Conservation (phyloP, 2,113 vertebrate genomes). For the Microtus pennsylvanicus region DNA sequence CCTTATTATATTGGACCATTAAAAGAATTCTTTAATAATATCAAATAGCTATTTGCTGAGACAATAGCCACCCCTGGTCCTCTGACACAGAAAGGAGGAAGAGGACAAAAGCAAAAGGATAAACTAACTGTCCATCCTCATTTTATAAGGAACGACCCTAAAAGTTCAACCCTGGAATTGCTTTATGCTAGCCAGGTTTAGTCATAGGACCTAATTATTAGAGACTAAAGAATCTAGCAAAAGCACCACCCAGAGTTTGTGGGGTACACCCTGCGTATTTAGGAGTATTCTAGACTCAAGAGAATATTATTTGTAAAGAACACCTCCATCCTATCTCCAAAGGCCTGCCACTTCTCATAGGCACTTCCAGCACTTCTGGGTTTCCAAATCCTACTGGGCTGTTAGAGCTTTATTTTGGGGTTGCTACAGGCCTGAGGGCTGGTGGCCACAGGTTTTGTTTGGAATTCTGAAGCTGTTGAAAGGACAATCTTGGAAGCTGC, state of each 20-base stretch:
- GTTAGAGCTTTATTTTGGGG: neutral
- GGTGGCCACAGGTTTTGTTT: neutral
- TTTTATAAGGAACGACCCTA: conserved; percentile 3
- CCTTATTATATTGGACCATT: conserved; percentile 29
- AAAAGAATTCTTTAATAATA: neutral
- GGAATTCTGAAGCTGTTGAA: neutral
- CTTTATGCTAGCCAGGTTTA: neutral
- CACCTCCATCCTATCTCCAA: neutral
- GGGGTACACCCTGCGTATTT: neutral
- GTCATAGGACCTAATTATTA: neutral
- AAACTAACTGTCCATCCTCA: neutral
- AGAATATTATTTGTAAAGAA: neutral
- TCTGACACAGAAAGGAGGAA: neutral
- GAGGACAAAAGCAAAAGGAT: neutral
- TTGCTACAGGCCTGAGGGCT: neutral
- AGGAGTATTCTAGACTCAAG: neutral
- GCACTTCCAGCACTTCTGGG: neutral
- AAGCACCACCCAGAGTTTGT: neutral
- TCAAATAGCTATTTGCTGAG: neutral
- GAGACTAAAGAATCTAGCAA: neutral
- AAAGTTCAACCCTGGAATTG: neutral
- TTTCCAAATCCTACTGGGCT: neutral
- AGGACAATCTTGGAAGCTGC: conserved; percentile 1
- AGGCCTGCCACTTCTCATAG: neutral
- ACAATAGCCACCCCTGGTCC: neutral